phyloP scores from a whole-genome alignment of 2,888 invertebrate species.

The Neria commutata region DNA sequence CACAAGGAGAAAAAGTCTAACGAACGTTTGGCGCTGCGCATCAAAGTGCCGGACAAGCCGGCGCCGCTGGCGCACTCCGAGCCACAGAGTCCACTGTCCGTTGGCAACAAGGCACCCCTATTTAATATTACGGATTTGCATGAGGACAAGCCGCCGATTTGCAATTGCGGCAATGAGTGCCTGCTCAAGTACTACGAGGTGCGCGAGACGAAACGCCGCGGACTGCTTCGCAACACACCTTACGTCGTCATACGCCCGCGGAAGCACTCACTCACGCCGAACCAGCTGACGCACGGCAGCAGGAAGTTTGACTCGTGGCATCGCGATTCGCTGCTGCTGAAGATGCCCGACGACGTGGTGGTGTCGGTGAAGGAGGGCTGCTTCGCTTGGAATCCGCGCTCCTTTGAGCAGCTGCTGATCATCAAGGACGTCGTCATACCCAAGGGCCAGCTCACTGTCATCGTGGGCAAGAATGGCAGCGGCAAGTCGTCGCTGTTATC shows the following conservation, averaged over 20 bases:
- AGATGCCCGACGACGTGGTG: conserved; percentile 58
- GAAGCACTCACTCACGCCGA: conserved; percentile 27
- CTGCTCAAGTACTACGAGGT: conserved; percentile 25
- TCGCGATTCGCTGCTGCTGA: conserved; percentile 54
- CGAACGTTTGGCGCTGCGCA: conserved; percentile 43
- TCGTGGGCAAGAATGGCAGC: conserved; percentile 80
- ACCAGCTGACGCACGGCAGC: not conserved
- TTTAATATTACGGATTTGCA: conserved; percentile 17
- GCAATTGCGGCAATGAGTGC: conserved; percentile 8
- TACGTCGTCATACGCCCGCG: conserved; percentile 52
- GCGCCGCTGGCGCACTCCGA: conserved; percentile 48
- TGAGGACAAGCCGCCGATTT: not conserved
- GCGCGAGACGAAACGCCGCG: conserved; percentile 45
- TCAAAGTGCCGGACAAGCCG: conserved; percentile 39
- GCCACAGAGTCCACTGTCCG: conserved; percentile 45
- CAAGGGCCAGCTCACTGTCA: conserved; percentile 69
- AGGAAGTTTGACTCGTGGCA: conserved; percentile 48
- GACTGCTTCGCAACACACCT: conserved; percentile 49
- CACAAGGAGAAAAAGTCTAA: conserved; percentile 39
- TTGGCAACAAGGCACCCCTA: conserved; percentile 17
- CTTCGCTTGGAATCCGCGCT: conserved; percentile 50
- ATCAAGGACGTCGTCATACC: conserved; percentile 60
- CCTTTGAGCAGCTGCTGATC: conserved; percentile 32
- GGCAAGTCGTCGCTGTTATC: conserved; percentile 81
- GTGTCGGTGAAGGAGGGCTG: conserved; percentile 55